phyloP scores from a whole-genome alignment of 1,140 invertebrate species.

The Hirudo medicinalis region DNA sequence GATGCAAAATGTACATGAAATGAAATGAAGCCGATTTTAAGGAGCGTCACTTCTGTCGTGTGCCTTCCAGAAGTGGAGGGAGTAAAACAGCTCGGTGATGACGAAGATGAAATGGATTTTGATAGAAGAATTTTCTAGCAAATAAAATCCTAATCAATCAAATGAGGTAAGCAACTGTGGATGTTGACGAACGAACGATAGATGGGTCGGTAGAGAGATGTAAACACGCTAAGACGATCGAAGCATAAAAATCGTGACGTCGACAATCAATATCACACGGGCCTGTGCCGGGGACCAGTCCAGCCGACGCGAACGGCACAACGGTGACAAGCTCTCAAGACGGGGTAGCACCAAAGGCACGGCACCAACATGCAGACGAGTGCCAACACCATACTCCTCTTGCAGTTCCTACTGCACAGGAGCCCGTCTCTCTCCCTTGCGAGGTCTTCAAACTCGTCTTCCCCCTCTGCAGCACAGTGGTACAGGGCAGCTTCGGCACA shows the following conservation, averaged over 20 bases:
- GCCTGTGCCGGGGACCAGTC: slow-evolving; percentile 62
- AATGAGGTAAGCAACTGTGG: too few relatives aligned
- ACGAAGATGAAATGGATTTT: too few relatives aligned
- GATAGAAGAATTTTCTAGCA: too few relatives aligned
- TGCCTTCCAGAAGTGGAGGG: too few relatives aligned
- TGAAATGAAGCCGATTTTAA: too few relatives aligned
- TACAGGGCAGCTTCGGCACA: slow-evolving; percentile 66
- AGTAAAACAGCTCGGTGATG: too few relatives aligned
- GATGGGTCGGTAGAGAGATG: neutral
- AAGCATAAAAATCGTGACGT: neutral
- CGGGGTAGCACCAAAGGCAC: slow-evolving; percentile 75
- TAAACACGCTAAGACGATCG: neutral
- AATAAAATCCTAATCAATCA: too few relatives aligned
- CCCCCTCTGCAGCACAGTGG: slow-evolving; percentile 7
- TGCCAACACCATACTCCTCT: slow-evolving; percentile 61
- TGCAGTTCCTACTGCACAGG: slow-evolving; percentile 41
- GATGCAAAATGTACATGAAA: too few relatives aligned
- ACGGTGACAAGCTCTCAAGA: slow-evolving; percentile 61
- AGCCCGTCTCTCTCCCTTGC: slow-evolving; percentile 58
- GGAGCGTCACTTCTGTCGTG: too few relatives aligned
- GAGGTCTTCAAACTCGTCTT: neutral
- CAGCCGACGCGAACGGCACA: slow-evolving; percentile 58
- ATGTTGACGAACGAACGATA: neutral
- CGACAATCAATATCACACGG: slow-evolving; percentile 30
- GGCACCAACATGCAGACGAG: slow-evolving; percentile 68